These are phyloP conservation scores for Coryphaenoides rupestris DNA, from an alignment of 2,113 vertebrate genomes.

Conservation along the genomic window DNA sequence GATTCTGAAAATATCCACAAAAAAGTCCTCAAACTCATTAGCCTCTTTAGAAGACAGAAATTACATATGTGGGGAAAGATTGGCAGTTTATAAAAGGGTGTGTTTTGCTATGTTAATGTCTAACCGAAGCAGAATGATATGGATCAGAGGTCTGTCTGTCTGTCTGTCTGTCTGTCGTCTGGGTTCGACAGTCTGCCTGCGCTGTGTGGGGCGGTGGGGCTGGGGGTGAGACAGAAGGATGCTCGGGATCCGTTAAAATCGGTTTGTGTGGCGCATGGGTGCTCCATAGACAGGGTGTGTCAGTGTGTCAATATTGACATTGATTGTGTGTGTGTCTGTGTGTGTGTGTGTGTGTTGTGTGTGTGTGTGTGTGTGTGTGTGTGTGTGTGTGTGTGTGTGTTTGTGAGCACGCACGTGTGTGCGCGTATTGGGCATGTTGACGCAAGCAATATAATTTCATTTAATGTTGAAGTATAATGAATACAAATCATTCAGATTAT, in stretches of 20 bases:
- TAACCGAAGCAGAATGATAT: too few relatives aligned
- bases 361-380: too few relatives aligned
- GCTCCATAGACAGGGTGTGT: background rate
- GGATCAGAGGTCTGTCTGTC: background rate
- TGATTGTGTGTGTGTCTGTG: conserved; percentile 3
- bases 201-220: conserved; percentile 2
- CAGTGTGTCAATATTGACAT: background rate
- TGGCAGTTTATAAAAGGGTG: background rate
- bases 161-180: background rate
- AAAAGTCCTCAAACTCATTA: too few relatives aligned
- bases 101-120: too few relatives aligned
- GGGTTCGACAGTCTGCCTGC: background rate
- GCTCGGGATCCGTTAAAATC: conserved; percentile 12
- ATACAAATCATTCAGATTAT: too few relatives aligned
- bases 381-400: too few relatives aligned
- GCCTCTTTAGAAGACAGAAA: too few relatives aligned
- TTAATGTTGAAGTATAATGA: too few relatives aligned
- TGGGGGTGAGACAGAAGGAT: conserved; percentile 16
- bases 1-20: too few relatives aligned
- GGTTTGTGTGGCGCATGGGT: background rate
- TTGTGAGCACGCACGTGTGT: too few relatives aligned
- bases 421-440: background rate
- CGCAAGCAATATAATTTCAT: too few relatives aligned
- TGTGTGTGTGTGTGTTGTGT: too few relatives aligned
- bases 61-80: background rate